phyloP scores from a whole-genome alignment of 2,888 invertebrate species.

The Conistra vaccinii region DNA sequence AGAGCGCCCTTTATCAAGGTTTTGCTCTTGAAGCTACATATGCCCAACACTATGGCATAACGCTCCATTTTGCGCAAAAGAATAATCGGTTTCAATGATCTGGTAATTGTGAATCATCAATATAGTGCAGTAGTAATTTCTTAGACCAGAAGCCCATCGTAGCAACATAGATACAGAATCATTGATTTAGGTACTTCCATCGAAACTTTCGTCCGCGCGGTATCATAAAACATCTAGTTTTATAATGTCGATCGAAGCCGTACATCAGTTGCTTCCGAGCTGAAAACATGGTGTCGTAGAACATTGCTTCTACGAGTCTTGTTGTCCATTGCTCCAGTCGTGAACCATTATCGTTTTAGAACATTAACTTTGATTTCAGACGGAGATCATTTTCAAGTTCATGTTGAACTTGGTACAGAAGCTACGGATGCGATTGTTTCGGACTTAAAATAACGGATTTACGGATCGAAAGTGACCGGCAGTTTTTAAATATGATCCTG shows the following conservation, averaged over 20 bases:
- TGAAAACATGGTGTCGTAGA: conserved; percentile 9
- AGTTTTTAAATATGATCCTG: not conserved
- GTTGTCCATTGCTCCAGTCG: conserved; percentile 1
- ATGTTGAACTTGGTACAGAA: conserved; percentile 8
- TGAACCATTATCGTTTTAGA: conserved; percentile 24
- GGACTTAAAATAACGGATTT: not conserved
- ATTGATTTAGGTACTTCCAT: not conserved
- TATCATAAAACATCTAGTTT: not conserved
- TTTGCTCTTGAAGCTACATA: not conserved
- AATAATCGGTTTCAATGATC: not conserved
- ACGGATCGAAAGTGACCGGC: not conserved
- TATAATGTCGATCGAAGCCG: not conserved
- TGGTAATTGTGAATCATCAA: not conserved
- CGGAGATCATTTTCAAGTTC: conserved; percentile 8
- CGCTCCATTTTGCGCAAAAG: not conserved
- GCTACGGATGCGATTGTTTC: not conserved
- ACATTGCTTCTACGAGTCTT: not conserved
- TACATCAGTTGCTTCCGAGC: not conserved
- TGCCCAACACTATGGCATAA: not conserved
- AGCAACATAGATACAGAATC: not conserved
- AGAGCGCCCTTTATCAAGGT: not conserved
- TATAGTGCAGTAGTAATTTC: no score
- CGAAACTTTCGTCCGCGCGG: no score
- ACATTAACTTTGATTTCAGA: conserved; percentile 8
- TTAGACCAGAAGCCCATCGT: not conserved